Percentiles rank a stretch among this genome's conserved stretches.
These are phyloP conservation scores for Agonopterix arenella DNA, from an alignment of 2,888 invertebrate genomes.

Conservation along the genomic window DNA sequence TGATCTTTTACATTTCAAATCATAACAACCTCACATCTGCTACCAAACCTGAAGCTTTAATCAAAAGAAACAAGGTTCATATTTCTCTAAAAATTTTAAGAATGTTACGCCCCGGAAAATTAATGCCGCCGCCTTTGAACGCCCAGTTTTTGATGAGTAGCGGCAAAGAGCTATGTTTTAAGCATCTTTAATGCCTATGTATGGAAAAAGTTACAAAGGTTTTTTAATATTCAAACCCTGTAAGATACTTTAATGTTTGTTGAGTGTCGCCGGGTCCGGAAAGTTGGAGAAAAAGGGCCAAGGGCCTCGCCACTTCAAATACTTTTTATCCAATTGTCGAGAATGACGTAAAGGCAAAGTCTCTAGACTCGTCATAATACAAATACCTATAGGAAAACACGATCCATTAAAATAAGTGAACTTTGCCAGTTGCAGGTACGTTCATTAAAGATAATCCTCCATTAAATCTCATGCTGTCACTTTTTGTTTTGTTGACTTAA, in stretches of 20 bases:
- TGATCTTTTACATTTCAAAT: conserved; percentile 20
- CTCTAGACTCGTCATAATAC: too few species aligned
- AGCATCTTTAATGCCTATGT: conserved; percentile 47
- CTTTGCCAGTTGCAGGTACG: too few species aligned
- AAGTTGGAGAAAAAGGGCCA: conserved; percentile 38
- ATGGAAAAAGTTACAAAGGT: conserved; percentile 45
- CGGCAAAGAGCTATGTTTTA: conserved; percentile 45
- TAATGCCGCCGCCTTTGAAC: conserved; percentile 32
- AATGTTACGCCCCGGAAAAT: conserved; percentile 7
- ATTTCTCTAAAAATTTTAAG: conserved; percentile 6
- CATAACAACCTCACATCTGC: conserved; percentile 12
- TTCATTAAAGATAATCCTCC: too few species aligned
- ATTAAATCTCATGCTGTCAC: too few species aligned
- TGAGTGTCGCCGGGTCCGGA: conserved; percentile 41
- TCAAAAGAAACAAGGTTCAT: conserved; percentile 9
- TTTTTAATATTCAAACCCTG: conserved; percentile 57
- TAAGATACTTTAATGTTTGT: conserved; percentile 46
- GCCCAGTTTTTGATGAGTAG: conserved; percentile 47
- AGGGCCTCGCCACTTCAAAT: conserved; percentile 42
- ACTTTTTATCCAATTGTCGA: conserved; percentile 54
- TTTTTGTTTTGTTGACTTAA: too few species aligned
- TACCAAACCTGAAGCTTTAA: conserved; percentile 22
- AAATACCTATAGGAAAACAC: too few species aligned
- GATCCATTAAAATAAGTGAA: too few species aligned
- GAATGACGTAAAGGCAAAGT: conserved; percentile 20